Base-by-base conservation (phyloP, 2,113 vertebrate species). In the Oxygymnocypris stewartii region DNA sequence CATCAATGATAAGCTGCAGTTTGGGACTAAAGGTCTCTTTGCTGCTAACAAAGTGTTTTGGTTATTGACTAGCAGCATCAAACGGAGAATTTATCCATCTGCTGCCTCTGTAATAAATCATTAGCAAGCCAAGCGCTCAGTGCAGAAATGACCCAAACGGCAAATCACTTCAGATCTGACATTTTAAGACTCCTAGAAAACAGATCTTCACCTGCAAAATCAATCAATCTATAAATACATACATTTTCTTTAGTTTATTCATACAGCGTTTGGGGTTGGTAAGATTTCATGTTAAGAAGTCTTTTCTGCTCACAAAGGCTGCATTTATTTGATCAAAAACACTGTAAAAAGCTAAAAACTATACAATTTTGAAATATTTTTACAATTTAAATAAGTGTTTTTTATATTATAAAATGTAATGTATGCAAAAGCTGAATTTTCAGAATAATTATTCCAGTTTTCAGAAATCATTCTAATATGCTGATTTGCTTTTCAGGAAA, bases 21-120 rank as follows among this genome's bases (percentile, higher is more conserved):
- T 47, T 51, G 75, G 14, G 13, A 54, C 47, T 35, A 49, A 78
- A 78, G 8, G 47, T 78, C 75, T 51, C 75, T 5, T 73, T 16
- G 47, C 47, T 51, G 76, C 44, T 78, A 25, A 78, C 40, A 47
- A 78, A 49, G 44, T 54, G 25, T 54, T 78, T 54, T 6, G 7
- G 25, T 78, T 54, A 54, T 78, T 31, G 76, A 78, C 76, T 54
- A 9, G 47, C 76, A 57, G 9, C 76, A 37, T 57, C 49, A 57
- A 31, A 57, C 49, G 37, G 49, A 23, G 69, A 73, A 73, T 73
- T 42, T 42, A 73, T 73, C 9, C 40, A 42, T 42, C 69, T 73
- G 4, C 10, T n/a, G 11, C 18, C 10, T 4, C 35, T 40, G 37
- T 23, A 73, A 1, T 42, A n/a, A 42, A 73, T 23, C 37, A 10